Evolutionary conservation across 2,797 vertebrate genomes (phyloP).

Genomic region (Pangasius krempfi): DNA sequence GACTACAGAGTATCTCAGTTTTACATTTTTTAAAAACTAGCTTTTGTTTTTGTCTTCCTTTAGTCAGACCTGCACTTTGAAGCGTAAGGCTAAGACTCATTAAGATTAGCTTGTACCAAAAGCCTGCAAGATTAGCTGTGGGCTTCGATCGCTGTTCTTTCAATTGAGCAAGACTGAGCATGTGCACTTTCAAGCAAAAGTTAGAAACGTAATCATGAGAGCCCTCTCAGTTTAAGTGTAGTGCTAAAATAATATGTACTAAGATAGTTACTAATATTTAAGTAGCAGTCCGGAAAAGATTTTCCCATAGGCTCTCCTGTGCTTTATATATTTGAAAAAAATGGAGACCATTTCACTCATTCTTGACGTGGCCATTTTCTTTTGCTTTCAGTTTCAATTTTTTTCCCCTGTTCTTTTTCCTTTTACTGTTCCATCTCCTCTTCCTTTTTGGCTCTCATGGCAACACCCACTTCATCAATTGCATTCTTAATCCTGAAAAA

Average conservation of each 20-base stretch:
- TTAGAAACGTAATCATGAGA: not conserved
- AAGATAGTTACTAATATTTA: not conserved
- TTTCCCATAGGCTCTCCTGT: not conserved
- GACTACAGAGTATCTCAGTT: too few relatives aligned
- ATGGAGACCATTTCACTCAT: not conserved
- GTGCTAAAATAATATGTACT: not conserved
- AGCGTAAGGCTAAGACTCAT: not conserved
- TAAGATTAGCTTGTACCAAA: not conserved
- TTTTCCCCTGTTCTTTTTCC: not conserved
- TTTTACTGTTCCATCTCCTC: not conserved
- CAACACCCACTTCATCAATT: constrained; percentile 31
- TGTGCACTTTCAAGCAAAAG: not conserved
- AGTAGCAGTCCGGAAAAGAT: not conserved
- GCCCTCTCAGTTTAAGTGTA: not conserved
- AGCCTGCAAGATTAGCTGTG: not conserved
- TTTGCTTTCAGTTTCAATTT: not conserved
- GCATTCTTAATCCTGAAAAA: constrained; percentile 32
- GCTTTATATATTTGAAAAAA: not conserved
- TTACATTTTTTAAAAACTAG: not conserved
- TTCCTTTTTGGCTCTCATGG: not conserved
- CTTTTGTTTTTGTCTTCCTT: not conserved
- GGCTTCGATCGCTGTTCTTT: not conserved
- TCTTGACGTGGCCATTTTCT: not conserved
- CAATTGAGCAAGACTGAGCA: not conserved
- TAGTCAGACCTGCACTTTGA: not conserved